phyloP scores from a whole-genome alignment of 2,888 invertebrate species.

The Esperia sulphurella region DNA sequence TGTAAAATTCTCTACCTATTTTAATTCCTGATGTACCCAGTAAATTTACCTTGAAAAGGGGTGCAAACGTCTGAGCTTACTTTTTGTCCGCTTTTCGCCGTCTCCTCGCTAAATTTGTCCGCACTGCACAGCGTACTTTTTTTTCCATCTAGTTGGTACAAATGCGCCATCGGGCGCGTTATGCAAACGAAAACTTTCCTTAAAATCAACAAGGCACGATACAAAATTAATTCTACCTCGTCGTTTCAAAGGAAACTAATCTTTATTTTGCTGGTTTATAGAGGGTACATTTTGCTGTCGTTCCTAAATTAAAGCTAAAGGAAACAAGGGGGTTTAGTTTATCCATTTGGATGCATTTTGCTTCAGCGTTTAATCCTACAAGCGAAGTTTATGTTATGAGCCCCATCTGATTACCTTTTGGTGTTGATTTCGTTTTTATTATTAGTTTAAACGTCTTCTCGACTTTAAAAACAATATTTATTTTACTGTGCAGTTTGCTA shows the following conservation, averaged over 20 bases:
- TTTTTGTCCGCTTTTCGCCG: constrained; percentile 41
- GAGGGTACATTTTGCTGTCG: background rate
- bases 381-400: constrained; percentile 27
- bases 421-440: constrained; percentile 1
- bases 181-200: constrained; percentile 36
- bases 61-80: constrained; percentile 39
- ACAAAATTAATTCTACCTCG: constrained; percentile 1
- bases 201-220: constrained; percentile 21
- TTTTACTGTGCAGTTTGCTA: too few relatives aligned
- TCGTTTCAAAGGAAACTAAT: background rate
- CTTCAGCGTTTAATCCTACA: constrained; percentile 34
- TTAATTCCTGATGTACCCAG: constrained; percentile 35
- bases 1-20: constrained; percentile 15
- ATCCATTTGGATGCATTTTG: constrained; percentile 43
- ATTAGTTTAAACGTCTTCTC: too few relatives aligned
- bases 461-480: too few relatives aligned
- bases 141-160: constrained; percentile 20
- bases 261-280: constrained; percentile 19
- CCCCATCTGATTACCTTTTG: constrained; percentile 18
- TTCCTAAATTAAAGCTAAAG: background rate
- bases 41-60: constrained; percentile 38
- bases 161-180: constrained; percentile 1
- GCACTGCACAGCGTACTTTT: constrained; percentile 30
- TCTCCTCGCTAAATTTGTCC: constrained; percentile 64
- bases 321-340: constrained; percentile 26